These are phyloP conservation scores for Sebastes kiyomatsui DNA, from an alignment of 2,797 vertebrate genomes.

Conservation along the genomic window DNA sequence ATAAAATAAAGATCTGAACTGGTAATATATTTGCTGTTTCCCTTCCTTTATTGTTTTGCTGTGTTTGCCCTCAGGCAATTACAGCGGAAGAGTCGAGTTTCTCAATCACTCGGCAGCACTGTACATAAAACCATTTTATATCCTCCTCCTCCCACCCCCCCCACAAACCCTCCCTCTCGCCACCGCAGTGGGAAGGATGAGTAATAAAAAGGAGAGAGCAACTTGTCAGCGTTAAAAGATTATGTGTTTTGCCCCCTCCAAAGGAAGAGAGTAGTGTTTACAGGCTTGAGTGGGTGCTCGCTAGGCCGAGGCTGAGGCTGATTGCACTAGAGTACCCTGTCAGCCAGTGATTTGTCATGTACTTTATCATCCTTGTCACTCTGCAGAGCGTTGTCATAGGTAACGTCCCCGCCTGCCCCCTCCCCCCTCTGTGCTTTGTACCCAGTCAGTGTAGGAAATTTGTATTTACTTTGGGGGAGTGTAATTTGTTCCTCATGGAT, in stretches of 20 bases:
- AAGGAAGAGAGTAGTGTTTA: constrained; percentile 86
- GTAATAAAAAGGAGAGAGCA: constrained; percentile 84
- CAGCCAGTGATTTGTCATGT: constrained; percentile 90
- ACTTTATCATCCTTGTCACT: constrained; percentile 93
- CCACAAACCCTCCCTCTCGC: constrained; percentile 42
- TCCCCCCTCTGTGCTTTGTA: constrained; percentile 82
- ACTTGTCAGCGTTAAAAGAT: constrained; percentile 84
- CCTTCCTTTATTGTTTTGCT: constrained; percentile 76
- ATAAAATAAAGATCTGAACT: constrained; percentile 79
- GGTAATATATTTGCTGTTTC: constrained; percentile 80
- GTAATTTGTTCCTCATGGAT: constrained; percentile 99
- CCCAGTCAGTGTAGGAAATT: constrained; percentile 95
- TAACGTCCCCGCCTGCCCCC: constrained; percentile 79
- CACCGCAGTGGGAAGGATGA: constrained; percentile 73
- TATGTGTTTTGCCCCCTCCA: constrained; percentile 83
- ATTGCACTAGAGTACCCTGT: constrained; percentile 85
- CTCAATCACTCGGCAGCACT: constrained; percentile 75
- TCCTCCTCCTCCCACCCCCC: constrained; percentile 36
- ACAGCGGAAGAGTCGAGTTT: constrained; percentile 77
- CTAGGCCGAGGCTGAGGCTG: constrained; percentile 84
- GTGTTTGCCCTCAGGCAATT: constrained; percentile 80
- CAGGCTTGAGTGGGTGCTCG: constrained; percentile 84
- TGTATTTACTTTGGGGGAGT: constrained; percentile 99
- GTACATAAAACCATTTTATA: constrained; percentile 77
- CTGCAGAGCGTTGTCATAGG: constrained; percentile 83